phyloP scores from a whole-genome alignment of 2,888 invertebrate species.

The Tortrix viridana region DNA sequence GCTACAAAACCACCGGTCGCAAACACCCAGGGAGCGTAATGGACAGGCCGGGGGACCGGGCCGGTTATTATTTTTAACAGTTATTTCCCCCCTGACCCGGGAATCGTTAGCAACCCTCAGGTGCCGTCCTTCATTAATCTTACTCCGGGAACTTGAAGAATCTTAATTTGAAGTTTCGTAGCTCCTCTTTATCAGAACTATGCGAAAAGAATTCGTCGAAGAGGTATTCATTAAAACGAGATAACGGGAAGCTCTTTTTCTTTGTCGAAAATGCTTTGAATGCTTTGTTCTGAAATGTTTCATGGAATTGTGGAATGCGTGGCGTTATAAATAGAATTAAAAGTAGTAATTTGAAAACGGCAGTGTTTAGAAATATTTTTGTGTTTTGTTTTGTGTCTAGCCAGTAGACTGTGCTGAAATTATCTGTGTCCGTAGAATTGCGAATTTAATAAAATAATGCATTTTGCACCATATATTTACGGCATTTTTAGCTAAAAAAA shows the following conservation, averaged over 20 bases:
- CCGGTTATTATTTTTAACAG: conserved; percentile 70
- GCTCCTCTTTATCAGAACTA: conserved; percentile 81
- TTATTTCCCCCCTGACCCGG: conserved; percentile 63
- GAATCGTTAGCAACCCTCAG: conserved; percentile 69
- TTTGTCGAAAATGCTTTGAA: conserved; percentile 42
- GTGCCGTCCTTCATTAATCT: conserved; percentile 82
- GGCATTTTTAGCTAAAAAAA: too few relatives aligned
- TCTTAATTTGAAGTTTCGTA: conserved; percentile 84
- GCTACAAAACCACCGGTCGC: not conserved
- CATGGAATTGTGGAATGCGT: not conserved
- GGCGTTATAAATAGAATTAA: conserved; percentile 5
- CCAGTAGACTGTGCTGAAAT: too few relatives aligned
- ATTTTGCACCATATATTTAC: too few relatives aligned
- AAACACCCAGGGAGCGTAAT: conserved; percentile 18
- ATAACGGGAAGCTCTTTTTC: conserved; percentile 54
- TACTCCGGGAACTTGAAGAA: conserved; percentile 81
- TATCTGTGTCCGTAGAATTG: too few relatives aligned
- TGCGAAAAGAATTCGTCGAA: conserved; percentile 77
- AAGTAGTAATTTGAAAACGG: not conserved
- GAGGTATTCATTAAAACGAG: conserved; percentile 76
- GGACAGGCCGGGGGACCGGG: conserved; percentile 43
- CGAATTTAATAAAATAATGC: too few relatives aligned
- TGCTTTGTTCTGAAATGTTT: conserved; percentile 40
- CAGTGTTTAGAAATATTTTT: not conserved
- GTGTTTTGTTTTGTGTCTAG: not conserved